phyloP scores from a whole-genome alignment of 2,113 vertebrate species.

The Hemicordylus capensis region DNA sequence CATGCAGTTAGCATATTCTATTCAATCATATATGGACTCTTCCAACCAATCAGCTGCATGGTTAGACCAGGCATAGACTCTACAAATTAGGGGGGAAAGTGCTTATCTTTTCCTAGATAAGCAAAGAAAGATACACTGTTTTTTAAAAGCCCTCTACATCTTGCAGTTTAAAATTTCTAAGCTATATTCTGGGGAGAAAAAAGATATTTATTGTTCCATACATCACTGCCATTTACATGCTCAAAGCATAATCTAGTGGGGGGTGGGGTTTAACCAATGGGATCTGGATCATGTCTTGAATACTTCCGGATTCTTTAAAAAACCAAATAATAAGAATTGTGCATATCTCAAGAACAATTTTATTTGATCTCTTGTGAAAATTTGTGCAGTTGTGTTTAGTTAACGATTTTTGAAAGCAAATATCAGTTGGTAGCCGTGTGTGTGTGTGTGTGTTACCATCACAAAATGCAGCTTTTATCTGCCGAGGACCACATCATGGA shows the following conservation, averaged over 20 bases:
- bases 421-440: conserved; percentile 38
- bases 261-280: background rate
- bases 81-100: too few relatives aligned
- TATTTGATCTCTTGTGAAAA: conserved; percentile 56
- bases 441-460: too few relatives aligned
- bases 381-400: conserved; percentile 32
- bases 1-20: too few relatives aligned
- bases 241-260: background rate
- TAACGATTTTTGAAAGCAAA: conserved; percentile 57
- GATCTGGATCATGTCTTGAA: background rate
- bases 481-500: conserved; percentile 78
- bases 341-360: conserved; percentile 52
- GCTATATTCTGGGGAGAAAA: background rate
- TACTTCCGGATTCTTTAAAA: background rate
- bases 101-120: too few relatives aligned
- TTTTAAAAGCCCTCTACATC: background rate
- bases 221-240: too few relatives aligned
- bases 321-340: background rate
- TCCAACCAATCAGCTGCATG: too few relatives aligned
- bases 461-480: conserved; percentile 33
- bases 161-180: background rate
- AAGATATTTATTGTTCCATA: too few relatives aligned
- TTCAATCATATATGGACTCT: too few relatives aligned
- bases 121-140: too few relatives aligned
- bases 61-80: too few relatives aligned